Evolutionary conservation across 2,888 invertebrate genomes (phyloP).

Genomic region (Pimpla rufipes): DNA sequence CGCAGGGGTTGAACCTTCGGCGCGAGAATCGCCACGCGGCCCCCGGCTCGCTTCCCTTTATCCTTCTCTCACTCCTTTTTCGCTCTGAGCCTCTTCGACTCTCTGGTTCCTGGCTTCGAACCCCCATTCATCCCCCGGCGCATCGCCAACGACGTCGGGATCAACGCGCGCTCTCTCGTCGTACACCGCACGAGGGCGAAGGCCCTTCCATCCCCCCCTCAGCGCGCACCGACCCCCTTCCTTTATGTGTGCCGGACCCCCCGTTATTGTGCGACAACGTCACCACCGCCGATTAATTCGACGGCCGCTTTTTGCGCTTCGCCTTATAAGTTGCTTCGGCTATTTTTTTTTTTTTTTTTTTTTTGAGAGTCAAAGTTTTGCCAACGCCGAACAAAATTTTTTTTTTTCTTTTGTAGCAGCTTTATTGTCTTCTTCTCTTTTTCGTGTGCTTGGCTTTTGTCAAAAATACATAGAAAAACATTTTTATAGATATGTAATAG

Average conservation of each 20-base stretch:
- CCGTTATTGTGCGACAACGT: conserved; percentile 73
- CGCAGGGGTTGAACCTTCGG: conserved; percentile 70
- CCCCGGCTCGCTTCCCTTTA: conserved; percentile 35
- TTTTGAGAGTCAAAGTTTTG: too few relatives aligned
- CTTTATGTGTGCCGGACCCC: conserved; percentile 67
- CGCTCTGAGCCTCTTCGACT: conserved; percentile 45
- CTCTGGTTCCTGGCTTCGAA: conserved; percentile 32
- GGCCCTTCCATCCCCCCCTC: conserved; percentile 63
- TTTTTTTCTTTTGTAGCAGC: too few relatives aligned
- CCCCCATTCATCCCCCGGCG: conserved; percentile 31
- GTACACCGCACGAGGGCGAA: conserved; percentile 48
- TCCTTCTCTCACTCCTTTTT: conserved; percentile 24
- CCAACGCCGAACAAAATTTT: too few relatives aligned
- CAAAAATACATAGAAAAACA: too few relatives aligned
- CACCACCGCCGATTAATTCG: conserved; percentile 75
- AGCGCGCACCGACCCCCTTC: conserved; percentile 48
- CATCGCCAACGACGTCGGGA: conserved; percentile 49
- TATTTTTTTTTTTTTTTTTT: too few relatives aligned
- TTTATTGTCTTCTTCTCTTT: too few relatives aligned
- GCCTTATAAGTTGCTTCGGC: conserved; percentile 26
- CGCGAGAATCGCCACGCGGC: conserved; percentile 65
- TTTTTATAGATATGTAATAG: too few relatives aligned
- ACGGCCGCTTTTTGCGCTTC: conserved; percentile 70
- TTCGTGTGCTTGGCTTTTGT: too few relatives aligned
- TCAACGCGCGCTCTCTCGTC: conserved; percentile 40